Percentiles rank a stretch among this genome's conserved stretches.
phyloP scores from a whole-genome alignment of 2,888 invertebrate species.

The Hydropsyche betteni region DNA sequence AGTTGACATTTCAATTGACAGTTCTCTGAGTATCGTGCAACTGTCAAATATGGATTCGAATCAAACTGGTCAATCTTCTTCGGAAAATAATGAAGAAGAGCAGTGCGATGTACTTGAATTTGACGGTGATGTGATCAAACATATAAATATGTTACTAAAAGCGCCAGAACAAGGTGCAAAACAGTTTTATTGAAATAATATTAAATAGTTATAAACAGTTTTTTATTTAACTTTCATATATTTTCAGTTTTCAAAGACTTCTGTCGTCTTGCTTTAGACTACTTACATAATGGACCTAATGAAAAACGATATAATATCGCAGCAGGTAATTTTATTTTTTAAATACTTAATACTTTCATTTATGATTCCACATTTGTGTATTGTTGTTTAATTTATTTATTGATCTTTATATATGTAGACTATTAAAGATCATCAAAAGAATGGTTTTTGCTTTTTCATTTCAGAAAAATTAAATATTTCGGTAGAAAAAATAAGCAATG shows the following conservation, averaged over 20 bases:
- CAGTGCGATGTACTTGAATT: conserved; percentile 37
- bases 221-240: background rate
- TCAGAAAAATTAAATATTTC: conserved; percentile 70
- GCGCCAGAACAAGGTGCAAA: conserved; percentile 36
- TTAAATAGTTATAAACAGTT: conserved; percentile 36
- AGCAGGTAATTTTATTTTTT: conserved; percentile 62
- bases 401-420: too few relatives aligned
- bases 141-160: conserved; percentile 41
- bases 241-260: conserved; percentile 73
- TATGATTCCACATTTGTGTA: background rate
- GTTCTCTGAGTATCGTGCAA: conserved; percentile 61
- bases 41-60: conserved; percentile 63
- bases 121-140: conserved; percentile 45
- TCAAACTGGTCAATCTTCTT: conserved; percentile 59
- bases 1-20: background rate
- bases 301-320: conserved; percentile 70
- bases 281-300: conserved; percentile 73
- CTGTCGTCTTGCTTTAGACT: conserved; percentile 74
- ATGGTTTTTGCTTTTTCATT: conserved; percentile 47
- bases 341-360: background rate
- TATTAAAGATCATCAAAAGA: background rate
- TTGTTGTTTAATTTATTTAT: too few relatives aligned
- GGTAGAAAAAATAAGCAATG: conserved; percentile 67
- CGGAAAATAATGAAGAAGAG: background rate
- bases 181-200: background rate